Evolutionary conservation across 1,140 invertebrate genomes (phyloP).

Genomic region (Dreissena polymorpha): DNA sequence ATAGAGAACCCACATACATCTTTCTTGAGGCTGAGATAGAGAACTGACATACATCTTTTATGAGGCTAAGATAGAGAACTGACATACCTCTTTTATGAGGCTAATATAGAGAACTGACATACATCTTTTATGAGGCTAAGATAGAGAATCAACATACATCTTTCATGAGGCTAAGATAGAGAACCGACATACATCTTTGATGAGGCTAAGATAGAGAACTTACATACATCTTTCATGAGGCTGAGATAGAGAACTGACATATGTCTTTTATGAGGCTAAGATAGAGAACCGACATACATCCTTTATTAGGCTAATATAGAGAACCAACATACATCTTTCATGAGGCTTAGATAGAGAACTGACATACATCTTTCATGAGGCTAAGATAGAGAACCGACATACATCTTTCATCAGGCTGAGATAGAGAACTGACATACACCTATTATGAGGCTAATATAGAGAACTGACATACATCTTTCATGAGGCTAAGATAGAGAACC

Average conservation of each 20-base stretch:
- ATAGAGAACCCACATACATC: conserved; percentile 81
- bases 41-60: too few species aligned
- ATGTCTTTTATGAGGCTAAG: too few species aligned
- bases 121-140: too few species aligned
- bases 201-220: too few species aligned
- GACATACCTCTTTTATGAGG: conserved; percentile 85
- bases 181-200: too few species aligned
- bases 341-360: too few species aligned
- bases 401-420: too few species aligned
- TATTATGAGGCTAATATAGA: conserved; percentile 90
- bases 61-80: too few species aligned
- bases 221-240: conserved; percentile 85
- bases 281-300: conserved; percentile 81
- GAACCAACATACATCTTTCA: too few species aligned
- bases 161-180: conserved; percentile 90
- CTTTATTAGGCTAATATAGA: conserved; percentile 90
- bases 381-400: conserved; percentile 83
- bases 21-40: conserved; percentile 90
- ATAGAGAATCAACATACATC: conserved; percentile 81
- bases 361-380: conserved; percentile 85
- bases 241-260: conserved; percentile 83
- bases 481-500: too few species aligned
- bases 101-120: conserved; percentile 83
- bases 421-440: conserved; percentile 81
- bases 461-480: too few species aligned